Conservation (phyloP, 1,140 invertebrate species). For the Papilio dardanus region DNA sequence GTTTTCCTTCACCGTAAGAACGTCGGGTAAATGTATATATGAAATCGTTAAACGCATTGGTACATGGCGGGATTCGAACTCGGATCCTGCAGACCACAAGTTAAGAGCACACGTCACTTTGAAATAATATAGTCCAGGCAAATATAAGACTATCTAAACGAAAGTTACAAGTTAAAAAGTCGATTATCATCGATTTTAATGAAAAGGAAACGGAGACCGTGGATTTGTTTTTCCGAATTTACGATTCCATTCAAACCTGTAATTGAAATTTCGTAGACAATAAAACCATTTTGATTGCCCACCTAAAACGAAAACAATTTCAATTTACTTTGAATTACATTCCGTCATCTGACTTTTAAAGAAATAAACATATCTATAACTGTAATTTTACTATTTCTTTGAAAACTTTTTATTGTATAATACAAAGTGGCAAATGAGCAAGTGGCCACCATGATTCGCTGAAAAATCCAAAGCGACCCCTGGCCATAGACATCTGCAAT, state of each 20-base stretch:
- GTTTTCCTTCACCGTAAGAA: no score
- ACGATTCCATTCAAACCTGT: slow-evolving; percentile 22
- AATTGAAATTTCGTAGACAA: slow-evolving; percentile 23
- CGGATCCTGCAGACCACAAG: no score
- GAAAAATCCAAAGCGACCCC: no score
- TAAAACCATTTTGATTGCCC: slow-evolving; percentile 16
- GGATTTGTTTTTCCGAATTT: slow-evolving; percentile 23
- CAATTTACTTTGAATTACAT: slow-evolving; percentile 17
- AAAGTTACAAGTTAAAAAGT: not conserved
- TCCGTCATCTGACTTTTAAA: not conserved
- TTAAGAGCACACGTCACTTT: no score
- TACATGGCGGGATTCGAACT: no score
- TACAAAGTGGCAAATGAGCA: no score
- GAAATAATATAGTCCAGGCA: not conserved
- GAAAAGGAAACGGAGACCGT: slow-evolving; percentile 16
- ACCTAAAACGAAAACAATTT: slow-evolving; percentile 17
- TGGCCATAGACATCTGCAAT: no score
- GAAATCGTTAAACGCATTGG: no score
- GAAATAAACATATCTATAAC: not conserved
- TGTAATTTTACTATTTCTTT: not conserved
- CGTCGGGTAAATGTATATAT: no score
- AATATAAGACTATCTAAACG: not conserved
- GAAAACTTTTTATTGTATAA: no score
- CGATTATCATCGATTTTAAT: not conserved
- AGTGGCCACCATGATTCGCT: no score